phyloP scores from a whole-genome alignment of 2,797 vertebrate species.

The Aeoliscus strigatus region DNA sequence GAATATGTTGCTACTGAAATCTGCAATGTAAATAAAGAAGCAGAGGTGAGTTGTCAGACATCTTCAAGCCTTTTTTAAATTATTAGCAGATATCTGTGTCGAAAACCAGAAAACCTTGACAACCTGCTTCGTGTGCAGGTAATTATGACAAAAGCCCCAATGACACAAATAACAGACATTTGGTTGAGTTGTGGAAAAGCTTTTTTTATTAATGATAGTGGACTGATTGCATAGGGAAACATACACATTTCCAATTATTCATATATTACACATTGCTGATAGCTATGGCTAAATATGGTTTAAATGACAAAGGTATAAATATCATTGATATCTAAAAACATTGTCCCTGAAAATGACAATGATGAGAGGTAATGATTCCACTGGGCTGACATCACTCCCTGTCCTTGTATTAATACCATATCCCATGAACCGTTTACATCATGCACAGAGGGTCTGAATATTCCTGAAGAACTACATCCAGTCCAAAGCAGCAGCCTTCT shows the following conservation, averaged over 20 bases:
- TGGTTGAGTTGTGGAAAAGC: slow-evolving; percentile 80
- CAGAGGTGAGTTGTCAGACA: too few relatives aligned
- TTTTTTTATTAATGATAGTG: slow-evolving; percentile 85
- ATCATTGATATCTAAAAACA: slow-evolving; percentile 76
- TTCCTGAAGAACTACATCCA: slow-evolving; percentile 34
- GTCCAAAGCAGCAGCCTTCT: slow-evolving; percentile 38
- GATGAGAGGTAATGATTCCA: slow-evolving; percentile 1
- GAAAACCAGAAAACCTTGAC: too few relatives aligned
- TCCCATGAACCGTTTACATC: slow-evolving; percentile 24
- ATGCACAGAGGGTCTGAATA: slow-evolving; percentile 43
- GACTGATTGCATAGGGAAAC: slow-evolving; percentile 91
- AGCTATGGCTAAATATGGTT: slow-evolving; percentile 82
- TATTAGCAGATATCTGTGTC: too few relatives aligned
- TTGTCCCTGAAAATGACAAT: too few relatives aligned
- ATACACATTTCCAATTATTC: slow-evolving; percentile 84
- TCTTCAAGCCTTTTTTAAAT: too few relatives aligned
- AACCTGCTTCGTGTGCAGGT: too few relatives aligned
- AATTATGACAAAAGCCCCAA: not conserved
- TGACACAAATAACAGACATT: not conserved
- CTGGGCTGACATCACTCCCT: slow-evolving; percentile 12
- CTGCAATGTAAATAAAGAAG: too few relatives aligned
- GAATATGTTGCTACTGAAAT: too few relatives aligned
- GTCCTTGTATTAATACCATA: slow-evolving; percentile 15
- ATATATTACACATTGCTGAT: slow-evolving; percentile 78
- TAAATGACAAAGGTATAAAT: slow-evolving; percentile 79